A percentile compares a stretch with the other conserved stretches of the same genome.
Evolutionary conservation across 2,113 vertebrate species (phyloP).

Genomic region (Caracal caracal): DNA sequence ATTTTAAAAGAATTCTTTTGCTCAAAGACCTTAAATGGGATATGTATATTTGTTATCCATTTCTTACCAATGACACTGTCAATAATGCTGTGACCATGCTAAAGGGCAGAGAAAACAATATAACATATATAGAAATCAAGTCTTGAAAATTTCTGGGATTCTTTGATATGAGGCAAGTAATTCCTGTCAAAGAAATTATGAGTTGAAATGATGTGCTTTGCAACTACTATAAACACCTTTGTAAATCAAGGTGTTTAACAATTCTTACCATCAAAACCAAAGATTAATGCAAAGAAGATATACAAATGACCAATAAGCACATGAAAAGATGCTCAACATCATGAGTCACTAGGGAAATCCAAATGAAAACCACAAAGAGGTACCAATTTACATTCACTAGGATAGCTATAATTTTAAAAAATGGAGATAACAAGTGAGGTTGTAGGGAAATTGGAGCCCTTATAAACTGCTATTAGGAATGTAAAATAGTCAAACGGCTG

Average conservation of each 20-base stretch:
- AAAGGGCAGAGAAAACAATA: background rate
- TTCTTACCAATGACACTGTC: background rate
- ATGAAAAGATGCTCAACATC: background rate
- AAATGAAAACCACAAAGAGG: background rate
- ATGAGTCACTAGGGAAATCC: background rate
- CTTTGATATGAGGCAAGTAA: background rate
- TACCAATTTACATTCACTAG: background rate
- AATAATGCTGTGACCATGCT: background rate
- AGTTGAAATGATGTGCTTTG: background rate
- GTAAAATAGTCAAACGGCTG: background rate
- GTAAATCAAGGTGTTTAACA: background rate
- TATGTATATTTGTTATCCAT: background rate
- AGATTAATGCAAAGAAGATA: background rate
- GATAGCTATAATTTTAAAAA: background rate
- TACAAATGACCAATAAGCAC: background rate
- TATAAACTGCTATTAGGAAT: background rate
- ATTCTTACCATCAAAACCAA: background rate
- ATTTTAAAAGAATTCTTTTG: background rate
- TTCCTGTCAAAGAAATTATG: background rate
- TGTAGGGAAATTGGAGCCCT: background rate
- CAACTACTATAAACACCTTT: background rate
- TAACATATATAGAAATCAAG: background rate
- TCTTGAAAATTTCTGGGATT: constrained; percentile 9
- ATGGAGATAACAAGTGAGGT: background rate
- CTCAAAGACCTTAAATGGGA: background rate